Conservation (phyloP, 2,888 invertebrate species). For the Dolichopus griseipennis region DNA sequence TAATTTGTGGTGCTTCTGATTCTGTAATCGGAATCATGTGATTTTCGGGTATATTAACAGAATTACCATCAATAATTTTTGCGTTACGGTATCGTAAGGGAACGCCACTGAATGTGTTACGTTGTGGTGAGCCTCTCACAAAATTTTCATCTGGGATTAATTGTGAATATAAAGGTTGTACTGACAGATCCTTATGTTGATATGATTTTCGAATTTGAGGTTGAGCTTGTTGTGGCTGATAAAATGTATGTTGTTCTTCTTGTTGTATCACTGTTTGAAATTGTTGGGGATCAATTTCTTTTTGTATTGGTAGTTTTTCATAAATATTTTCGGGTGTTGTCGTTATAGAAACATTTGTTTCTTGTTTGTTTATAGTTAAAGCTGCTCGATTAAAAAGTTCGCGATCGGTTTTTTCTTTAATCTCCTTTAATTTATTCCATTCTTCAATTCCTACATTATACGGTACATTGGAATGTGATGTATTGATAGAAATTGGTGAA, state of each 20-base stretch:
- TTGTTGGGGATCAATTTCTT: conserved; percentile 15
- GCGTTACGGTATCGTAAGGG: conserved; percentile 29
- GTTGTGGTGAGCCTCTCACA: conserved; percentile 34
- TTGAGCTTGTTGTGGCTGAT: conserved; percentile 26
- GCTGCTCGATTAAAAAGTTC: conserved; percentile 36
- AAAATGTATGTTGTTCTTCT: not conserved
- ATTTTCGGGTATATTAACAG: conserved; percentile 22
- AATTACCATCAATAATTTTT: conserved; percentile 31
- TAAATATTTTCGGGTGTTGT: conserved; percentile 26
- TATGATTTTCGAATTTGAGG: conserved; percentile 19
- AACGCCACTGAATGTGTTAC: conserved; percentile 37
- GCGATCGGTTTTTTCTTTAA: conserved; percentile 39
- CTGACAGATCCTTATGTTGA: conserved; percentile 11
- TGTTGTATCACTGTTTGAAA: not conserved
- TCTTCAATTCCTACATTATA: conserved; percentile 30
- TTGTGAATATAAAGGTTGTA: conserved; percentile 22
- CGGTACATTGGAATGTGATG: conserved; percentile 15
- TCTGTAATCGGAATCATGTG: conserved; percentile 12
- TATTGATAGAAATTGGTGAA: conserved; percentile 16
- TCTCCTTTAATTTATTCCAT: conserved; percentile 37
- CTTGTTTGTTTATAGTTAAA: conserved; percentile 18
- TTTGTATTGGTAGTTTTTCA: conserved; percentile 19
- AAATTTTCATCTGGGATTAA: conserved; percentile 29
- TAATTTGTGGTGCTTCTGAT: conserved; percentile 8
- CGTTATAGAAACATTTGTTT: conserved; percentile 24